Evolutionary conservation across 2,888 invertebrate species (phyloP), one percentile per base, ranked within the genome.

Genomic region (Ophion costatus): DNA sequence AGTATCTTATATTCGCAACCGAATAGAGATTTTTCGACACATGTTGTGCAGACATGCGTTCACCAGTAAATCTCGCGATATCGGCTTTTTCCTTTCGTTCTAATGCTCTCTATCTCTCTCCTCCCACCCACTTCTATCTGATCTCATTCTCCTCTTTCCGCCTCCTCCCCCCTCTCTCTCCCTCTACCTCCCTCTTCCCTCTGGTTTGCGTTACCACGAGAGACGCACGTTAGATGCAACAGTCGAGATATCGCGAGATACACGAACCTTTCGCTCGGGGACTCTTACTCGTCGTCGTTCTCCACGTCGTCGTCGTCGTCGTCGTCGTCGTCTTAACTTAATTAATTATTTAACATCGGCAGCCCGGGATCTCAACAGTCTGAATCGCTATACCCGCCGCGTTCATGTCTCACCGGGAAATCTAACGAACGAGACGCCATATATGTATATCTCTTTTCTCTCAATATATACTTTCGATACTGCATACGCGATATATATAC

Each of bases 271-370:
- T 82, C 79, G 82, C 84, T 83, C 73, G 66, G 29, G 57, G 73
- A 80, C 82, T 82, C 70, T 81, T 63, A 69, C 64, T 70, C 80
- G 76, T 76, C 79, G 73, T 80, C 69, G 69, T 69, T 61, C 74
- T 67, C 80, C 80, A 78, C 51, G 17, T 82, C 82, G 82, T 84
- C 84, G 81, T 82, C 83, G 29, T 82, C 76, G 66, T 73, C 84
- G 33, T 42, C 77, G 71, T 82, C 78, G 80, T 73, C 84, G 83
- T 85, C 86, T 81, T 82, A 84, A 88, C 89, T 90, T 89, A 91
- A 91, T 91, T 91, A 90, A 90, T 90, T 88, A 90, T 89, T 89
- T 89, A 88, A 88, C 89, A 89, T 89, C 88, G 86, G 83, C 81
- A 87, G 86, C 73, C 83, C 80, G 87, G 83, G 83, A 80, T 87